Evolutionary conservation across 2,113 vertebrate genomes (phyloP).

Genomic region (Cavia aperea): DNA sequence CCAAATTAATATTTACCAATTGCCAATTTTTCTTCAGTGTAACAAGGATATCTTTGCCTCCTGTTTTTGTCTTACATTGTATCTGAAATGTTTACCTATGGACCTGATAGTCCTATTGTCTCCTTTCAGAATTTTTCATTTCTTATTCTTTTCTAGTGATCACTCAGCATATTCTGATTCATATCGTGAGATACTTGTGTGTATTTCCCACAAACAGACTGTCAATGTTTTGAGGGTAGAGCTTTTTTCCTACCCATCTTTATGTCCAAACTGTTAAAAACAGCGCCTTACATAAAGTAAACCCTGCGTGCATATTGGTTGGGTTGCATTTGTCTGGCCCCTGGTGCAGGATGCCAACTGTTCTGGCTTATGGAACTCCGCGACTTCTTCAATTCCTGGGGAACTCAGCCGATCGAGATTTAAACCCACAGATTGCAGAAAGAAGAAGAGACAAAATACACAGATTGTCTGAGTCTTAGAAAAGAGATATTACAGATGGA

Average conservation of each 20-base stretch:
- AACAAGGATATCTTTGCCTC: not conserved
- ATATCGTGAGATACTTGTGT: not conserved
- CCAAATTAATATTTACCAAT: not conserved
- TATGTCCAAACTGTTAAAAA: not conserved
- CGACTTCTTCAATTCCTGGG: not conserved
- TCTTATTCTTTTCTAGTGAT: not conserved
- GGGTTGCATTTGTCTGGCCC: not conserved
- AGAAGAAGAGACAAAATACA: constrained; percentile 42
- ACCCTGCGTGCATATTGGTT: not conserved
- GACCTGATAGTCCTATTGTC: not conserved
- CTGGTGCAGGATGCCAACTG: not conserved
- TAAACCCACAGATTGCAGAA: constrained; percentile 49
- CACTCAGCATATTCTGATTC: not conserved
- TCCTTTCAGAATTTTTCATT: not conserved
- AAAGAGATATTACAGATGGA: constrained; percentile 55
- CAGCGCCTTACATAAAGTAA: not conserved
- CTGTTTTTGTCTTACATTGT: not conserved
- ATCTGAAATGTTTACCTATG: not conserved
- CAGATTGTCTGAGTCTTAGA: constrained; percentile 46
- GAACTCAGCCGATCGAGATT: not conserved
- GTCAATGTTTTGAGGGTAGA: not conserved
- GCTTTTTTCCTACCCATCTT: not conserved
- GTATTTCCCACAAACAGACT: not conserved
- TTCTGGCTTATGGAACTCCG: not conserved
- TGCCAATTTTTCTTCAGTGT: not conserved